These are phyloP conservation scores for Latrodectus geometricus DNA, from an alignment of 1,140 invertebrate genomes.

Conservation along the genomic window DNA sequence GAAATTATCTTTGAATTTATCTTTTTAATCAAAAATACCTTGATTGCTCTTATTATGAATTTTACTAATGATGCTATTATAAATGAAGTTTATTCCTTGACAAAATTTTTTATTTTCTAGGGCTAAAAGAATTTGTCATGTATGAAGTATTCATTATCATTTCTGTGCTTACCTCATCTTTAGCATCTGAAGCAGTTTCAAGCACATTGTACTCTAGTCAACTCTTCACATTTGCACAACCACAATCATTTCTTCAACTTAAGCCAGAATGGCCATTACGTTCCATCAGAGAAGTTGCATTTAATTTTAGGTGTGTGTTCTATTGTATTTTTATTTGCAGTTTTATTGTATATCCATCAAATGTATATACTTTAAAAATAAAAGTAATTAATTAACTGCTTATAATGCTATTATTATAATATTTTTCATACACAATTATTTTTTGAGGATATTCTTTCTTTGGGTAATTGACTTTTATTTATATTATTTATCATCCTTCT, in stretches of 20 bases:
- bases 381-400: not conserved
- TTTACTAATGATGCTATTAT: not conserved
- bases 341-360: not conserved
- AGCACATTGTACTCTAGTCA: slow-evolving; percentile 51
- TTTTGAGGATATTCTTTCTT: not conserved
- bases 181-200: slow-evolving; percentile 4
- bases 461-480: not conserved
- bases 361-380: not conserved
- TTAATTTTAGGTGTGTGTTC: slow-evolving; percentile 67
- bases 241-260: slow-evolving; percentile 58
- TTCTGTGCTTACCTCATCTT: not conserved
- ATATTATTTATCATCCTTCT: not conserved
- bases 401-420: not conserved
- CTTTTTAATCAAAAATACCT: not conserved
- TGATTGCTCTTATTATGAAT: not conserved
- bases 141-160: slow-evolving; percentile 14
- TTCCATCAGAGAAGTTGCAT: slow-evolving; percentile 68
- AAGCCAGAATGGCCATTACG: slow-evolving; percentile 63
- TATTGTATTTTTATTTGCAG: not conserved
- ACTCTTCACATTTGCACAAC: slow-evolving; percentile 60
- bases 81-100: not conserved
- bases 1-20: not conserved
- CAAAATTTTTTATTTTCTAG: slow-evolving; percentile 8
- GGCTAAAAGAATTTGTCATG: slow-evolving; percentile 20
- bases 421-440: not conserved